Conservation (phyloP, 2,797 vertebrate species). For the Benthosema pterotum region DNA sequence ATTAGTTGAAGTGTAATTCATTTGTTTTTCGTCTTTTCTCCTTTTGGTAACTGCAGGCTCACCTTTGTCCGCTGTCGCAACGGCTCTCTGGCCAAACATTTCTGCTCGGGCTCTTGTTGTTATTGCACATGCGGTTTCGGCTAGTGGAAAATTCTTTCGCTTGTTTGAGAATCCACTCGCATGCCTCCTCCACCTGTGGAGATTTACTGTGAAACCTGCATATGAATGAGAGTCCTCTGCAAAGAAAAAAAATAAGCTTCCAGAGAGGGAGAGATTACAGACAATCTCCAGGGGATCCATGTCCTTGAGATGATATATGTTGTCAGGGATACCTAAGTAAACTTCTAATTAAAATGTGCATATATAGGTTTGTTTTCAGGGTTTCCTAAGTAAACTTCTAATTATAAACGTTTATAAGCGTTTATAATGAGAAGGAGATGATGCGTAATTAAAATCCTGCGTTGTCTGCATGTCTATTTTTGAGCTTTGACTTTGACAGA, state of each 20-base stretch:
- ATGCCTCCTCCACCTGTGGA: slow-evolving; percentile 60
- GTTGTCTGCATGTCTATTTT: not conserved
- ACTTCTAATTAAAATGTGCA: slow-evolving; percentile 13
- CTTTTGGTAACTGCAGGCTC: slow-evolving; percentile 5
- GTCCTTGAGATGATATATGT: slow-evolving; percentile 18
- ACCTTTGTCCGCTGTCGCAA: slow-evolving; percentile 2
- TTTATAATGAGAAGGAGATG: not conserved
- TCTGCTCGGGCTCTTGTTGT: slow-evolving; percentile 18
- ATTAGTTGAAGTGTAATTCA: not conserved
- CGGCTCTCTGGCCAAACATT: not conserved
- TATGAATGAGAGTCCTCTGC: slow-evolving; percentile 61
- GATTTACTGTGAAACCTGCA: slow-evolving; percentile 66
- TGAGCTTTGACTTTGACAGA: not conserved
- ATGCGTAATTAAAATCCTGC: not conserved
- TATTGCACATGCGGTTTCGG: slow-evolving; percentile 16
- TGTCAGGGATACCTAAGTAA: slow-evolving; percentile 2
- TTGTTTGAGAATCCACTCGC: slow-evolving; percentile 61
- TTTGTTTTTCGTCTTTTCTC: slow-evolving; percentile 11
- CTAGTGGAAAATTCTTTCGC: slow-evolving; percentile 68
- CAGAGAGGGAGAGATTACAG: slow-evolving; percentile 34
- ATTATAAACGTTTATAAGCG: slow-evolving; percentile 18
- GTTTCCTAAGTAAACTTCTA: not conserved
- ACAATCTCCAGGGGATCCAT: slow-evolving; percentile 16
- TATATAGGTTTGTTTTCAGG: not conserved
- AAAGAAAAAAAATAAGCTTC: slow-evolving; percentile 72